phyloP scores from a whole-genome alignment of 64 coral and sea anemone genomes.

The Trachythela sp. region DNA sequence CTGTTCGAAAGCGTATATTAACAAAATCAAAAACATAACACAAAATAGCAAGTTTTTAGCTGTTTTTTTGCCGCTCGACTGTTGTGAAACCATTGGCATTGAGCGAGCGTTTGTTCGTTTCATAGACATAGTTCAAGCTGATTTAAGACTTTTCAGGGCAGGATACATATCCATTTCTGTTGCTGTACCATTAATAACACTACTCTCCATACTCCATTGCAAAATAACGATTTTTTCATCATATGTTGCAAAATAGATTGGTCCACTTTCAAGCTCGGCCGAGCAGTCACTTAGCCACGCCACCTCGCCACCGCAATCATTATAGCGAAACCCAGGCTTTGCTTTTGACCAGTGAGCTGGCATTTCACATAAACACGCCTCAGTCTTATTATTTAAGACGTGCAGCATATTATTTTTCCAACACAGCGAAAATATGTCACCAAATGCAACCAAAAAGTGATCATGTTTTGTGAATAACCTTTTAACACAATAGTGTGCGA shows the following conservation, averaged over 20 bases:
- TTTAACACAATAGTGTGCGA: not conserved
- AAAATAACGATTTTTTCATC: not conserved
- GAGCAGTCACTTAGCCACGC: not conserved
- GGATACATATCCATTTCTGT: not conserved
- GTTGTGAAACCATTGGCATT: no score
- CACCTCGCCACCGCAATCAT: not conserved
- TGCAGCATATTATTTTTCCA: constrained; percentile 68
- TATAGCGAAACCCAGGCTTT: not conserved
- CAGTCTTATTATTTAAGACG: constrained; percentile 65
- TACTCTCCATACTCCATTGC: not conserved
- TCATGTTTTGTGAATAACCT: not conserved
- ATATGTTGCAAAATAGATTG: not conserved
- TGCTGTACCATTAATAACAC: not conserved
- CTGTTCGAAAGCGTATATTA: no score
- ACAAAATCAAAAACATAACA: no score
- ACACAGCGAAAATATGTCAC: constrained; percentile 67
- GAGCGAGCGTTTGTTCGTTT: no score
- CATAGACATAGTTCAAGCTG: no score
- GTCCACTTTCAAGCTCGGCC: not conserved
- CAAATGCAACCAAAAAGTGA: constrained; percentile 41
- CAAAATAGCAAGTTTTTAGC: no score
- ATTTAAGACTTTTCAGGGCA: no score
- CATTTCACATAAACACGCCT: constrained; percentile 20
- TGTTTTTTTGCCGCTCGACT: no score
- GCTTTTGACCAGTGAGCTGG: not conserved